phyloP scores from a whole-genome alignment of 2,888 invertebrate species.

The Nemurella pictetii region DNA sequence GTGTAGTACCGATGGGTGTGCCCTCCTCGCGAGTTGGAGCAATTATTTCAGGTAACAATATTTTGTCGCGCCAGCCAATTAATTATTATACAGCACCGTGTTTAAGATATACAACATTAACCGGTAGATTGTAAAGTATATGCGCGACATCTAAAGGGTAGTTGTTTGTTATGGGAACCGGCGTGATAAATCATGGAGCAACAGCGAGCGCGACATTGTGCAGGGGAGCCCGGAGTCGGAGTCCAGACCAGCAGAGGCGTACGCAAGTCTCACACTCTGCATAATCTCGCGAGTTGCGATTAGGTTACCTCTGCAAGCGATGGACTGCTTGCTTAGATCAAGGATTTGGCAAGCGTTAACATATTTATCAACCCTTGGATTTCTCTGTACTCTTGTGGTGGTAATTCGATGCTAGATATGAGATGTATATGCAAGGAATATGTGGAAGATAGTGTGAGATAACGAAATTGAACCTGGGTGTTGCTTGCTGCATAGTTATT shows the following conservation, averaged over 20 bases:
- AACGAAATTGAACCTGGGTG: no score
- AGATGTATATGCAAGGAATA: no score
- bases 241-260: neutral
- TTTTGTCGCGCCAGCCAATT: slow-evolving; percentile 28
- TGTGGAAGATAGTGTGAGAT: no score
- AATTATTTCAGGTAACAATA: slow-evolving; percentile 30
- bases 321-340: neutral
- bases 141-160: slow-evolving; percentile 27
- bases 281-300: neutral
- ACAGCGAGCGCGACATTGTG: neutral
- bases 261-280: no score
- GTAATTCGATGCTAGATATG: neutral
- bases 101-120: slow-evolving; percentile 7
- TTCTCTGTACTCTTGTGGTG: no score
- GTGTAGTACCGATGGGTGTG: slow-evolving; percentile 21
- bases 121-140: neutral
- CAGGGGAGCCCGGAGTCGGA: neutral
- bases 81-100: slow-evolving; percentile 24
- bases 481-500: no score
- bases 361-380: neutral
- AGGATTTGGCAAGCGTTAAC: neutral
- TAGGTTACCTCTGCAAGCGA: neutral
- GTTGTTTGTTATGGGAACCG: neutral
- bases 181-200: neutral
- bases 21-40: slow-evolving; percentile 20